Evolutionary conservation across 1,140 invertebrate species (phyloP).

Genomic region (Aplysia californica): DNA sequence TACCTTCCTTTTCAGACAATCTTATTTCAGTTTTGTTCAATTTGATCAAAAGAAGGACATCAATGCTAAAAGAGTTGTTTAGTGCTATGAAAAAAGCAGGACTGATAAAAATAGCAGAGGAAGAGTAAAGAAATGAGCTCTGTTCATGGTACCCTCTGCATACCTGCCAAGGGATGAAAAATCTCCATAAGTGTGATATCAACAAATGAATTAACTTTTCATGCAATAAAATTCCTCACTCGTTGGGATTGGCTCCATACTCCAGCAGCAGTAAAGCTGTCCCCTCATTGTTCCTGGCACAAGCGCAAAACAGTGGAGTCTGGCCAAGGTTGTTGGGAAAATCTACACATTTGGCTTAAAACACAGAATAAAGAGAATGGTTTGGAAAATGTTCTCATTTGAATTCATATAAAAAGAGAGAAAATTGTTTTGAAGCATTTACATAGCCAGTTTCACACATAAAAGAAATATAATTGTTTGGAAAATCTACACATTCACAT

Average conservation of each 20-base stretch:
- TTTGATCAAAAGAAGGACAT: no score
- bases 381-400: not conserved
- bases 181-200: no score
- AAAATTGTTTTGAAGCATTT: not conserved
- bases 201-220: no score
- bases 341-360: constrained; percentile 64
- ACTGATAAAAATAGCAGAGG: no score
- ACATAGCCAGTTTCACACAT: not conserved
- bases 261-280: constrained; percentile 61
- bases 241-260: constrained; percentile 69
- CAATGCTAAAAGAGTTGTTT: no score
- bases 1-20: no score
- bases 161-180: no score
- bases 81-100: no score
- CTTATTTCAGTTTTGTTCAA: no score
- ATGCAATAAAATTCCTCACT: constrained; percentile 38
- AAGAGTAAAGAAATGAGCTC: no score
- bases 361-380: not conserved
- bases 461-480: not conserved
- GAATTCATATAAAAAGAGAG: no score
- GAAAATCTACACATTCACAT: not conserved
- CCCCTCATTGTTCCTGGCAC: constrained; percentile 55
- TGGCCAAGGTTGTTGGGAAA: constrained; percentile 67
- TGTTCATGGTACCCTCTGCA: no score
- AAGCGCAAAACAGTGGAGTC: constrained; percentile 68